Conservation (phyloP, 1,140 invertebrate species). For the Chelonus insularis region DNA sequence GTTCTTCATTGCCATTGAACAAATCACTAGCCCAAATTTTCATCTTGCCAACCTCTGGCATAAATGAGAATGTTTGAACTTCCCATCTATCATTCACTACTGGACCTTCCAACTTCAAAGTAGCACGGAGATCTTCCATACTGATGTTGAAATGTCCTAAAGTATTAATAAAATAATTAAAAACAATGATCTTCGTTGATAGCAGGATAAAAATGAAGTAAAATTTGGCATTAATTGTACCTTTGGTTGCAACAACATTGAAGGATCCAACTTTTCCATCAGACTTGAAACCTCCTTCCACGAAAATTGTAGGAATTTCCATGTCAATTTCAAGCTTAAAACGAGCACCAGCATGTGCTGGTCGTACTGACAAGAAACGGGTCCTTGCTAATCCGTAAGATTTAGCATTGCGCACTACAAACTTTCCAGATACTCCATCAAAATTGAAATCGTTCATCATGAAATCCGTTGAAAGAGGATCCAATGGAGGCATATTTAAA, state of each 20-base stretch:
- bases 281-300: conserved; percentile 60
- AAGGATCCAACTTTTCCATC: conserved; percentile 58
- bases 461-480: conserved; percentile 58
- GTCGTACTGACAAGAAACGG: conserved; percentile 61
- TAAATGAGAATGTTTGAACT: conserved; percentile 66
- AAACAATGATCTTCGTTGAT: neutral
- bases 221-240: conserved; percentile 34
- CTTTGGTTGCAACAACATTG: conserved; percentile 56
- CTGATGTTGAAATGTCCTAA: conserved; percentile 53
- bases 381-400: conserved; percentile 56
- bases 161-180: conserved; percentile 10
- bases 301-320: conserved; percentile 52
- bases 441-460: conserved; percentile 54
- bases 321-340: conserved; percentile 63
- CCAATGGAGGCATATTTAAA: conserved; percentile 55
- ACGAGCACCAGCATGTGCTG: conserved; percentile 55
- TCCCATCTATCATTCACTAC: conserved; percentile 50
- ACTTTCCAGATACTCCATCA: conserved; percentile 57
- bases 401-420: conserved; percentile 54
- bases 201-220: too few relatives aligned
- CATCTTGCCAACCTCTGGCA: conserved; percentile 65
- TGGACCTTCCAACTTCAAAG: conserved; percentile 43
- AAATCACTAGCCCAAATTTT: conserved; percentile 60
- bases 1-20: conserved; percentile 62
- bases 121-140: conserved; percentile 42